phyloP scores from a whole-genome alignment of 2,113 vertebrate genomes.

The Suricata suricatta region DNA sequence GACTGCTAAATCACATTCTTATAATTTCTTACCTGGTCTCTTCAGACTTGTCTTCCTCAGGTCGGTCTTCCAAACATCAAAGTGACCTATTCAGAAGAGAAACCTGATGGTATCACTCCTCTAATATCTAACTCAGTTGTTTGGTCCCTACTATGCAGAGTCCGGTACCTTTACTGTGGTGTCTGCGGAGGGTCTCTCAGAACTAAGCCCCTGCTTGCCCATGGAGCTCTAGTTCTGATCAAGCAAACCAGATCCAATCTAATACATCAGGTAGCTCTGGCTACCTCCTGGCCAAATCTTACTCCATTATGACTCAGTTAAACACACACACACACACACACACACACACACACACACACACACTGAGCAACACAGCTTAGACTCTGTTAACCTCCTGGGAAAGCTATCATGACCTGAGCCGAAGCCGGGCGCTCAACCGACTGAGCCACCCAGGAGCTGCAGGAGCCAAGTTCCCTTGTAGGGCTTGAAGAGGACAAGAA shows the following conservation, averaged over 20 bases:
- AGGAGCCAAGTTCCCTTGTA: background rate
- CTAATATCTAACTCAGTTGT: background rate
- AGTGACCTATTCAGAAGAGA: background rate
- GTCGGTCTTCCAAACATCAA: background rate
- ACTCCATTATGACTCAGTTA: background rate
- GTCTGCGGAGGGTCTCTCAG: background rate
- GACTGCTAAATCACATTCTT: background rate
- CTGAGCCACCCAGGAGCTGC: too few relatives aligned
- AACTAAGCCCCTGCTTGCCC: background rate
- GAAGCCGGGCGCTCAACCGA: too few relatives aligned
- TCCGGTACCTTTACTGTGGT: too few relatives aligned
- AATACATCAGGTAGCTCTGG: background rate
- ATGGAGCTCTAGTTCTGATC: background rate
- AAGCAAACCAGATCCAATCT: background rate
- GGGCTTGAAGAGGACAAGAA: background rate
- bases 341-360: background rate
- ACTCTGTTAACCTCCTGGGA: background rate
- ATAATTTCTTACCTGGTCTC: background rate
- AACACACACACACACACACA: conserved; percentile 20
- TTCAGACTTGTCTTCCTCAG: background rate
- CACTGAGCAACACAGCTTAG: background rate
- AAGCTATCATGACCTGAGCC: background rate
- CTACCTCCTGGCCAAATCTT: background rate
- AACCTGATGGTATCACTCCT: background rate
- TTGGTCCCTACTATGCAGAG: background rate